A percentile compares a stretch with the other conserved stretches of the same genome.
These are phyloP conservation scores for Coronaproctus castanopsis DNA, from an alignment of 2,888 invertebrate genomes.

Conservation along the genomic window DNA sequence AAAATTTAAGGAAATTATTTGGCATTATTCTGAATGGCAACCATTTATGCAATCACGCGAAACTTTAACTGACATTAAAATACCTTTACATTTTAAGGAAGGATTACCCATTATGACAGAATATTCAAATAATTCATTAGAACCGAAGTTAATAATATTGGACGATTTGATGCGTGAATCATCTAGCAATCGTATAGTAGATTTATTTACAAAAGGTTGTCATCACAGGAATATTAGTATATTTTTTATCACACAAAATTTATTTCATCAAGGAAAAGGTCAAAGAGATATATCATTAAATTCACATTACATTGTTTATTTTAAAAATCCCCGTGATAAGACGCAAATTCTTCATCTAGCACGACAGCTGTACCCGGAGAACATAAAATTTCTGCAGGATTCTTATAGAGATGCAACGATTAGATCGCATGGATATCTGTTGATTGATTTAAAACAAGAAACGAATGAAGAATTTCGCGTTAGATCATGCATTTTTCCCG, in stretches of 20 bases:
- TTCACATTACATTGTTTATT: neutral
- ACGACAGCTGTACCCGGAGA: neutral
- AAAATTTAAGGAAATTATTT: too few relatives aligned
- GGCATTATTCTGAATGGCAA: too few relatives aligned
- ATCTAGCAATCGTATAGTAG: neutral
- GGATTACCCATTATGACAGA: neutral
- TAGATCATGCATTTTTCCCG: constrained; percentile 1
- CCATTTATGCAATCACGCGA: too few relatives aligned
- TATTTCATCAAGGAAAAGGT: too few relatives aligned
- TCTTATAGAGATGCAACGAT: neutral
- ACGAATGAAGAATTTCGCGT: constrained; percentile 1
- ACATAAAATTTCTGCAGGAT: constrained; percentile 1
- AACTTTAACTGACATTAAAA: too few relatives aligned
- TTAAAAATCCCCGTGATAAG: too few relatives aligned
- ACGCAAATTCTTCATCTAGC: too few relatives aligned
- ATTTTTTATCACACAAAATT: constrained; percentile 2
- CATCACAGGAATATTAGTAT: constrained; percentile 1
- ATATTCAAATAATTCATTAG: neutral
- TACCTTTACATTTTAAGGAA: too few relatives aligned
- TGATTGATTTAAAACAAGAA: constrained; percentile 1
- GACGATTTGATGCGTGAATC: constrained; percentile 1
- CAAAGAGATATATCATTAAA: neutral
- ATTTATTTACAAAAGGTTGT: constrained; percentile 3
- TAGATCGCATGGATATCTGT: neutral
- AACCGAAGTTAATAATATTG: neutral